Evolutionary conservation across 2,797 vertebrate genomes (phyloP), one percentile per base, ranked within the genome.

Genomic region (Takifugu rubripes): DNA sequence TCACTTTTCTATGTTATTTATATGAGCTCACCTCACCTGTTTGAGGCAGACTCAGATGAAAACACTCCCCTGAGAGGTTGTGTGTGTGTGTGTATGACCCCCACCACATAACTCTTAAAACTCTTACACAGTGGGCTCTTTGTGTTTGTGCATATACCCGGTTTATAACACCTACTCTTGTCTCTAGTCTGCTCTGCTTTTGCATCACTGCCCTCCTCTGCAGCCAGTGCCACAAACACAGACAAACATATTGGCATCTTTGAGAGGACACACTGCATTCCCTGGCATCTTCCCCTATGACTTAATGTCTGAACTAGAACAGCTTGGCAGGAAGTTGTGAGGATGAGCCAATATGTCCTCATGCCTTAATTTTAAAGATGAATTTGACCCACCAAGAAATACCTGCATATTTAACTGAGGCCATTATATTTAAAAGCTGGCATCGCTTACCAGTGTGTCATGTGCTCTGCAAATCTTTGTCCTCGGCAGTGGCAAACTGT

Each of bases 121-220:
- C 84, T 82, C 72, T 68, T 55, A 54, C 83, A 92, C 87, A 92
- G 82, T 85, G 79, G 79, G 58, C 74, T 71, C 85, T 87, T 91
- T 92, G 90, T 91, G 83, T 87, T 91, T 92, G 90, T 91, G 83
- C 70, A 72, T 48, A 52, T 74, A 55, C 47, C 66, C 24, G 49
- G 58, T 84, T 89, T 88, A 75, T 83, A 87, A 87, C 88, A 90
- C 86, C 84, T 88, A 66, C 64, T 70, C 78, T 79, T 70, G 74
- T 78, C 75, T 71, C 57, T 54, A 8, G 52, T 26, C 52, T 9
- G n/a, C 43, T 63, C 66, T 75, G 62, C 61, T 64, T 78, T 72
- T 72, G 67, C 57, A 40, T 63, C 73, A 48, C 76, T 78, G 70
- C 64, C 68, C 73, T 81, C 78, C 65, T 61, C 67, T 70, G 68